Percentiles rank a stretch among this genome's conserved stretches.
Conservation (phyloP, 2,888 invertebrate genomes). For the Rhyacophila evoluta region DNA sequence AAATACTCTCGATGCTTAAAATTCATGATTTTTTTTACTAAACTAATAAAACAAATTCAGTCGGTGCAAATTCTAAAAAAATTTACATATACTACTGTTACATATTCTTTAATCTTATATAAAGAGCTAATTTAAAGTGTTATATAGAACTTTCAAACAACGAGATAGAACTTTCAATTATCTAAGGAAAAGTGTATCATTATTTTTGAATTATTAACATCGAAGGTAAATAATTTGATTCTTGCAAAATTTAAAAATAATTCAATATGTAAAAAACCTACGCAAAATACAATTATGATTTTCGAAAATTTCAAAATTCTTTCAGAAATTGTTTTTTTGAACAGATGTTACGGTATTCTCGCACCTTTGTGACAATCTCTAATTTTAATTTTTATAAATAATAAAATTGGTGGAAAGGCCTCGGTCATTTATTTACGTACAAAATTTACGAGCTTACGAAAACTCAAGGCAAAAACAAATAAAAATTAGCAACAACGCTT, state of each 20-base stretch:
- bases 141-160: slow-evolving; percentile 3
- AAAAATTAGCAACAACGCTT: neutral
- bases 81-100: slow-evolving; percentile 5
- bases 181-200: neutral
- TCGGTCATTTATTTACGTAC: neutral
- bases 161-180: slow-evolving; percentile 16
- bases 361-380: too few relatives aligned
- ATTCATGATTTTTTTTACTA: slow-evolving; percentile 15
- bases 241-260: neutral
- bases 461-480: neutral
- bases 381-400: too few relatives aligned
- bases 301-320: neutral
- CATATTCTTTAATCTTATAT: slow-evolving; percentile 5
- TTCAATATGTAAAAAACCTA: neutral
- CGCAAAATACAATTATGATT: neutral
- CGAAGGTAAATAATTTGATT: neutral
- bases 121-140: neutral
- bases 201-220: neutral
- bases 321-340: neutral
- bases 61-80: slow-evolving; percentile 22
- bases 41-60: slow-evolving; percentile 18
- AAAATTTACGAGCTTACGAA: neutral
- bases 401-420: neutral
- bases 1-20: neutral
- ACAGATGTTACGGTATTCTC: too few relatives aligned